Percentiles rank a stretch among this genome's conserved stretches.
These are phyloP conservation scores for Drosophila dives DNA, from an alignment of 2,888 invertebrate species.

Conservation along the genomic window DNA sequence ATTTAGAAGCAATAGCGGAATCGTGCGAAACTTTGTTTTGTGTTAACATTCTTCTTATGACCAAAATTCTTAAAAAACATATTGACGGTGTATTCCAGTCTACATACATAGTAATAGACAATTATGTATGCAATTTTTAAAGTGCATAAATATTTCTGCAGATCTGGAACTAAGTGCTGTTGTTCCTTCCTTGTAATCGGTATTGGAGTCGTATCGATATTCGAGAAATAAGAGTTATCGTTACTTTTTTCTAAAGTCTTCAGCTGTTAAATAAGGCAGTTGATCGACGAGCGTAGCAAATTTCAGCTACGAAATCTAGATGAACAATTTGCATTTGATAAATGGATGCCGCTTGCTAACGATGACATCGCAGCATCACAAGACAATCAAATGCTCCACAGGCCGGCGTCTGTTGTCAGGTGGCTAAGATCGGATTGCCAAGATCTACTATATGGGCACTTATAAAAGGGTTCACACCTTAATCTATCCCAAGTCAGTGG, in stretches of 20 bases:
- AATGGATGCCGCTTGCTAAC: constrained; percentile 91
- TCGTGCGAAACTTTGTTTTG: background rate
- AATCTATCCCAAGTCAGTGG: constrained; percentile 95
- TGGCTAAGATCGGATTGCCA: constrained; percentile 96
- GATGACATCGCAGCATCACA: constrained; percentile 96
- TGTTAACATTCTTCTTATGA: background rate
- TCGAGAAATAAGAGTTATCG: background rate
- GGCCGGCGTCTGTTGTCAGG: constrained; percentile 94
- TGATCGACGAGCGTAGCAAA: background rate
- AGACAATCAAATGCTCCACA: constrained; percentile 95
- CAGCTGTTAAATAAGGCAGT: background rate
- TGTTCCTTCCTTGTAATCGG: background rate
- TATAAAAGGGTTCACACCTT: constrained; percentile 95
- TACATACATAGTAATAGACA: background rate
- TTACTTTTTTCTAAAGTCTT: background rate
- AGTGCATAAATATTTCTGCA: background rate
- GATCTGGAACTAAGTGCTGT: background rate
- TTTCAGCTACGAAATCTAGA: constrained; percentile 13
- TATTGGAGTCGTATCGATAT: background rate
- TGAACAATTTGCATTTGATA: constrained; percentile 87
- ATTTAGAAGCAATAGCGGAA: background rate
- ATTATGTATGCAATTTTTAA: background rate
- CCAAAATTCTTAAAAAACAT: background rate
- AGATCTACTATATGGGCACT: constrained; percentile 94
- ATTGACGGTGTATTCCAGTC: background rate